phyloP scores from a whole-genome alignment of 1,140 invertebrate genomes.

The Trichogramma pretiosum region DNA sequence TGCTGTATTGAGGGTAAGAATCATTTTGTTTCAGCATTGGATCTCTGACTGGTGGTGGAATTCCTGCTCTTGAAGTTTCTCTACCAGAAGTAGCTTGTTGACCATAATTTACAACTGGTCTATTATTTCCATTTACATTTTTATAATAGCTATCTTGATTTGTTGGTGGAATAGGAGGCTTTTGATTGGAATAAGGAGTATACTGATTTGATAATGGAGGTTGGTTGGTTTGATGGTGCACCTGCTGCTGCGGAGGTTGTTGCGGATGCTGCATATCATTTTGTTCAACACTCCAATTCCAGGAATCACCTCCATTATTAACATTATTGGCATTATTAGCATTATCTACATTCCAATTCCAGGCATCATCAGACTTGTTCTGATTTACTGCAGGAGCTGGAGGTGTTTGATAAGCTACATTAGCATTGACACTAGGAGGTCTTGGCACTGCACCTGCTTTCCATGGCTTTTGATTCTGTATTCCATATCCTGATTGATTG shows the following conservation, averaged over 20 bases:
- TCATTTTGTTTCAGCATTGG: slow-evolving; percentile 26
- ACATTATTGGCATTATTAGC: slow-evolving; percentile 31
- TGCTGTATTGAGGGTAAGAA: slow-evolving; percentile 26
- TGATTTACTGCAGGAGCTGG: slow-evolving; percentile 23
- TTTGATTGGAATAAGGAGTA: slow-evolving; percentile 24
- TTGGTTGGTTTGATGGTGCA: slow-evolving; percentile 24
- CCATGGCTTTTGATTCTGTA: slow-evolving; percentile 36
- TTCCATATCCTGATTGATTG: slow-evolving; percentile 27
- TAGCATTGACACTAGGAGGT: slow-evolving; percentile 18
- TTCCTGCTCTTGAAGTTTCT: slow-evolving; percentile 18
- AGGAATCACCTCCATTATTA: slow-evolving; percentile 38
- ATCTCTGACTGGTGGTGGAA: slow-evolving; percentile 17
- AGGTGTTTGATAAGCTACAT: slow-evolving; percentile 21
- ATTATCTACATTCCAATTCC: slow-evolving; percentile 34
- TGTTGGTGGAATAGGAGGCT: slow-evolving; percentile 21
- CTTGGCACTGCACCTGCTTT: slow-evolving; percentile 23
- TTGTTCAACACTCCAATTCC: slow-evolving; percentile 41
- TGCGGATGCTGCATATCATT: slow-evolving; percentile 24
- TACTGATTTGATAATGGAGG: slow-evolving; percentile 23
- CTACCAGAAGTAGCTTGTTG: slow-evolving; percentile 19
- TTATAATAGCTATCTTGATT: slow-evolving; percentile 35
- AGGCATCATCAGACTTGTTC: no score
- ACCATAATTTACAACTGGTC: slow-evolving; percentile 13
- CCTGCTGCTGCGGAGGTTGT: slow-evolving; percentile 21
- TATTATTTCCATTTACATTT: slow-evolving; percentile 37